Evolutionary conservation across 2,113 vertebrate genomes (phyloP), one percentile per base, ranked within the genome.

Genomic region (Urocynchramus pylzowi): DNA sequence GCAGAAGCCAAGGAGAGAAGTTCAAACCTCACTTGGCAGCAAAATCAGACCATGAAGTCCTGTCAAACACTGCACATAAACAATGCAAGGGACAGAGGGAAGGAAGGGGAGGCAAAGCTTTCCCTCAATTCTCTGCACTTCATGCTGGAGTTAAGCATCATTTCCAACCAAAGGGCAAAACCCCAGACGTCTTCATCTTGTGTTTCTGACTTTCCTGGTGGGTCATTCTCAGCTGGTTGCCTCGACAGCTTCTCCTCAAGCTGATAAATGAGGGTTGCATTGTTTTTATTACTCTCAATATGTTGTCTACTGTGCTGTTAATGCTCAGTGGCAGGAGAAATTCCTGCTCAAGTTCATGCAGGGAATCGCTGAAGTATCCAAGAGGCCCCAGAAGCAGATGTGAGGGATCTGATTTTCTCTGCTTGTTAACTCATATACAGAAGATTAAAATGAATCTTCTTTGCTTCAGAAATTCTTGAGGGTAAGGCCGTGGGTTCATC

Each of bases 211-310:
- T 64, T 88, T 71, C n/a, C n/a, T 86, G 88, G 77, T 93, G 92
- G 82, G 45, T 69, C 26, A 2, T 65, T 89, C 75, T 52, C 79
- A 90, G 57, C 64, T 33, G 2, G 37, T 73, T 68, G 70, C 75
- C 79, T 69, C 16, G 59, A 80, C 90, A 94, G 63, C 82, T 91
- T 37, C 70, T 92, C 75, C 77, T 56, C 42, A 49, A 53, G 88
- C 85, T 93, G 90, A 94, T 84, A 82, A 93, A 92, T 74, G 85
- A 94, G 75, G 67, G 63, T 30, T 90, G 70, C 39, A 6, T 73
- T 97, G 90, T 80, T 96, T 96, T 94, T 93, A 65, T 87, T 89
- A 16, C 42, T 45, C 81, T 59, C 90, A 65, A 2, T 80, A 50
- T 70, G 79, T 88, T 85, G 49, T 88, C 37, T 76, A 0, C 74